A percentile compares a stretch with the other conserved stretches of the same genome.
These are phyloP conservation scores for Oryctes rhinoceros DNA, from an alignment of 1,140 invertebrate species.

Conservation along the genomic window DNA sequence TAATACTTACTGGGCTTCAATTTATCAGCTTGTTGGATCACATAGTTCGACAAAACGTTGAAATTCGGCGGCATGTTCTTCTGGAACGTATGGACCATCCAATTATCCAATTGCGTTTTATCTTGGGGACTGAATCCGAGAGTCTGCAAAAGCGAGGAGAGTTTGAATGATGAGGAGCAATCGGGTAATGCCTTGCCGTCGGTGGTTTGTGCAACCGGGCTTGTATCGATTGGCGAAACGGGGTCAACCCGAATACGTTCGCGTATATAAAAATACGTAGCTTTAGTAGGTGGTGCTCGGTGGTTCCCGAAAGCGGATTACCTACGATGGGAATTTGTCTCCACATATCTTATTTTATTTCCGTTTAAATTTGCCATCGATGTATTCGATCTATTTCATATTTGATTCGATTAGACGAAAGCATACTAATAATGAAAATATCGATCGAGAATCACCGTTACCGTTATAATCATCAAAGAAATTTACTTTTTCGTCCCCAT, in stretches of 20 bases:
- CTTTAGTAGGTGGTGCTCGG: background rate
- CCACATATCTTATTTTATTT: no score
- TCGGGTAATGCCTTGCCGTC: background rate
- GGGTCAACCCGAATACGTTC: background rate
- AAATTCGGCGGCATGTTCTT: constrained; percentile 83
- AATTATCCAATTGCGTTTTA: constrained; percentile 80
- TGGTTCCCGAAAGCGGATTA: background rate
- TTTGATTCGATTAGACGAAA: no score
- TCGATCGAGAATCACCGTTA: background rate
- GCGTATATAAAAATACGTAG: background rate
- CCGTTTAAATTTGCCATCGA: no score
- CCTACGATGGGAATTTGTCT: no score
- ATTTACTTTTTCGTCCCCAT: background rate
- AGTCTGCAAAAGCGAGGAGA: constrained; percentile 66
- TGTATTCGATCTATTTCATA: no score
- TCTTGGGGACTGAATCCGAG: constrained; percentile 80
- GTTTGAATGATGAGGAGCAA: background rate
- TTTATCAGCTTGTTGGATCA: background rate
- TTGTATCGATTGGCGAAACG: constrained; percentile 2
- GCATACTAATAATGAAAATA: background rate
- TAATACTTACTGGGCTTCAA: constrained; percentile 4
- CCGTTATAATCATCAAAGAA: background rate
- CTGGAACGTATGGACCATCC: constrained; percentile 81
- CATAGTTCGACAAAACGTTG: constrained; percentile 71
- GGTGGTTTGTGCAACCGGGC: background rate